Conservation (phyloP, 92 coral and sea anemone genomes). For the Paramuricea clavata region DNA sequence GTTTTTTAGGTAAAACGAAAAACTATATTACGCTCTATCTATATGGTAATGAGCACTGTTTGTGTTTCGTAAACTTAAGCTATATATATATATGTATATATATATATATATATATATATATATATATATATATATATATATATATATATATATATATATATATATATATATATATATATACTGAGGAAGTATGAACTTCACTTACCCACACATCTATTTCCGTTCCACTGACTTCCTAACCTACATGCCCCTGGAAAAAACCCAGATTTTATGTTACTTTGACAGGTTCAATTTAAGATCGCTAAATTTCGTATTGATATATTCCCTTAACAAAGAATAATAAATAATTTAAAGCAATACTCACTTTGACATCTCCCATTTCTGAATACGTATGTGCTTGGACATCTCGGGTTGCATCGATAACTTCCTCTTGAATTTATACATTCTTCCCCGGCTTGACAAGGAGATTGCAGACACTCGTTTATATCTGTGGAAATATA, state of each 20-base stretch:
- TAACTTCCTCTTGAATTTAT: neutral
- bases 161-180: neutral
- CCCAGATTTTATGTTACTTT: neutral
- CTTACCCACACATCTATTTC: conserved; percentile 2
- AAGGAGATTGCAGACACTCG: conserved; percentile 7
- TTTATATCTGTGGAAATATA: conserved; percentile 9
- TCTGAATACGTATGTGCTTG: conserved; percentile 9
- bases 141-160: neutral
- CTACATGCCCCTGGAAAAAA: neutral
- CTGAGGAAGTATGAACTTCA: neutral
- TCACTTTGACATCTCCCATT: conserved; percentile 31
- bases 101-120: no score
- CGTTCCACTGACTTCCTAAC: conserved; percentile 1
- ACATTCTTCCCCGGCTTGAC: conserved; percentile 14
- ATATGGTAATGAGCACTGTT: no score
- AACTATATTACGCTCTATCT: no score
- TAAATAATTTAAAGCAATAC: neutral
- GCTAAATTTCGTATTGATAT: neutral
- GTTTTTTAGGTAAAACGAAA: no score
- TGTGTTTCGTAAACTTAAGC: no score
- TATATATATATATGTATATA: no score
- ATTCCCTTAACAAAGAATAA: no score
- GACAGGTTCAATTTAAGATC: neutral
- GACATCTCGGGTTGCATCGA: conserved; percentile 10
- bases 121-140: no score